These are phyloP conservation scores for Leucophora obtusa DNA, from an alignment of 2,888 invertebrate genomes.

Conservation along the genomic window DNA sequence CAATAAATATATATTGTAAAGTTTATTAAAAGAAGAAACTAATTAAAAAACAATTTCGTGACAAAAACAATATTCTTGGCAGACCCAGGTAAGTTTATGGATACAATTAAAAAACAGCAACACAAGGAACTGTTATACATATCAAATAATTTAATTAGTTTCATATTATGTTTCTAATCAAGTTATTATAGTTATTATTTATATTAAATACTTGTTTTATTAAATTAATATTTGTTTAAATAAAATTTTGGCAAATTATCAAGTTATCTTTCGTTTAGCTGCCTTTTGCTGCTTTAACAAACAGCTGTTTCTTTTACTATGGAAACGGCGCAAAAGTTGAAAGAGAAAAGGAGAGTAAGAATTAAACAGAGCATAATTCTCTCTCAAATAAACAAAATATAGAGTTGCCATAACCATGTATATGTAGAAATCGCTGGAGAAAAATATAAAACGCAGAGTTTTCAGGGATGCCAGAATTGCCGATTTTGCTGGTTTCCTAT, in stretches of 20 bases:
- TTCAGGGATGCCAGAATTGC: too few relatives aligned
- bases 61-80: not conserved
- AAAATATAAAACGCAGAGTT: too few relatives aligned
- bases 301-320: slow-evolving; percentile 16
- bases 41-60: not conserved
- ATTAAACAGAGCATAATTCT: not conserved
- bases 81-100: not conserved
- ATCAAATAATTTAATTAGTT: not conserved
- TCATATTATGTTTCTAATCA: too few relatives aligned
- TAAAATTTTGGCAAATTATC: not conserved
- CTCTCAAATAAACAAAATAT: slow-evolving; percentile 12
- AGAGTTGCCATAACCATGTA: not conserved
- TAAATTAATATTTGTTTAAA: not conserved
- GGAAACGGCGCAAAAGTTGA: slow-evolving; percentile 1
- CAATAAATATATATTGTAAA: not conserved
- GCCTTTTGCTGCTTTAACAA: not conserved
- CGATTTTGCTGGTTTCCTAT: too few relatives aligned
- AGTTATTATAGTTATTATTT: not conserved
- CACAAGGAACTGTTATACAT: not conserved
- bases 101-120: not conserved
- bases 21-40: not conserved
- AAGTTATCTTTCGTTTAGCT: too few relatives aligned
- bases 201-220: not conserved
- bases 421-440: not conserved
- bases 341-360: not conserved